Conservation (phyloP, 2,797 vertebrate genomes). For the Oceanodroma leucorhoa region DNA sequence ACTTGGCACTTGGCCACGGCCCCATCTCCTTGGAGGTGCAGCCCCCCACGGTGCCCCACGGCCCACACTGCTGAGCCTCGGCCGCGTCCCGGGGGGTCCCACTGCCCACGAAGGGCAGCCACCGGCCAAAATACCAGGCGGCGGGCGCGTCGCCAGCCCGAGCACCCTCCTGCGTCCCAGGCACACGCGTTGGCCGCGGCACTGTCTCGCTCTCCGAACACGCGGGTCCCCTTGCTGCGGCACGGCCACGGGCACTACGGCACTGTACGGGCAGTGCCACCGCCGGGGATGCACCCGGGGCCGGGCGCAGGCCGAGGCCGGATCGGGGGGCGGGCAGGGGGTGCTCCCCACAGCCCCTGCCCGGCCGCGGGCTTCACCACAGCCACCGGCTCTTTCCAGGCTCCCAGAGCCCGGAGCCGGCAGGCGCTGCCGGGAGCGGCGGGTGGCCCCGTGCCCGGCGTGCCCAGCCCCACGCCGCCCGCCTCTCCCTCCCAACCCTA, state of each 20-base stretch:
- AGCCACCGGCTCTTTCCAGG: not conserved
- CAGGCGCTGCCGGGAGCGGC: accelerated
- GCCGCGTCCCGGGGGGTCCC: accelerated
- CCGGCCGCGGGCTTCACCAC: accelerated
- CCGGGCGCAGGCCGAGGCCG: accelerated
- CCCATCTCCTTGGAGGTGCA: not conserved
- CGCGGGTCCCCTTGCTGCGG: accelerated
- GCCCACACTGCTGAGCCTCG: accelerated
- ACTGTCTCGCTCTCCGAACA: accelerated
- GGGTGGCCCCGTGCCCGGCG: accelerated
- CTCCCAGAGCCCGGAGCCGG: accelerated
- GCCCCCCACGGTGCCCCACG: accelerated
- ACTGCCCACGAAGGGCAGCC: accelerated
- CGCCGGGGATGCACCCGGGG: accelerated
- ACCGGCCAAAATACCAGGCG: accelerated
- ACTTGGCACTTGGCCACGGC: accelerated
- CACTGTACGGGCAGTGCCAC: accelerated
- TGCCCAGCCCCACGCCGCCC: accelerated
- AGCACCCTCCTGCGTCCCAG: accelerated
- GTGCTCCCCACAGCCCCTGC: not conserved
- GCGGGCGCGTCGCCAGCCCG: accelerated
- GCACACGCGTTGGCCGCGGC: accelerated
- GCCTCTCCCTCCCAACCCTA: constrained; percentile 49
- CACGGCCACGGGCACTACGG: accelerated
- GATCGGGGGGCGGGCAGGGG: accelerated